Percentiles rank a stretch among this genome's conserved stretches.
phyloP scores from a whole-genome alignment of 1,140 invertebrate species.

The Tetranychus urticae region DNA sequence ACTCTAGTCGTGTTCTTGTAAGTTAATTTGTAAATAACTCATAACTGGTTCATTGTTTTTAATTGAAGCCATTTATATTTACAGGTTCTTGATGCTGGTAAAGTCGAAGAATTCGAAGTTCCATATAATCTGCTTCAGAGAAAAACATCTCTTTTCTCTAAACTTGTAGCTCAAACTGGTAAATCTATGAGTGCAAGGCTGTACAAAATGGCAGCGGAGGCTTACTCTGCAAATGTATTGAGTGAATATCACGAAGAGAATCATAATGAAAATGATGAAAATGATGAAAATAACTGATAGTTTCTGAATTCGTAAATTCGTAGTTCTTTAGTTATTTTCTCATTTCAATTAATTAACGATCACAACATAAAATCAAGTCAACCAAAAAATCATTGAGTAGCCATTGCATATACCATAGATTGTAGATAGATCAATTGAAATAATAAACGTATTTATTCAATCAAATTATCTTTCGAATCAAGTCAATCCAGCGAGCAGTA shows the following conservation, averaged over 20 bases:
- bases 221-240: not conserved
- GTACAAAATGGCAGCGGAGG: not conserved
- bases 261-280: no score
- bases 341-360: no score
- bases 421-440: no score
- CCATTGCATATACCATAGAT: no score
- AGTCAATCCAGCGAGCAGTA: no score
- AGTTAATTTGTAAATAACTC: not conserved
- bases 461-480: no score
- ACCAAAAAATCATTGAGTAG: no score
- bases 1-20: constrained; percentile 15
- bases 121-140: constrained; percentile 32
- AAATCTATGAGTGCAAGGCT: constrained; percentile 2
- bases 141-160: constrained; percentile 1
- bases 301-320: no score
- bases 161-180: constrained; percentile 10
- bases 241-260: not conserved
- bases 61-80: not conserved
- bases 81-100: constrained; percentile 13
- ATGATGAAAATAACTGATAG: no score
- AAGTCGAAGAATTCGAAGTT: constrained; percentile 34
- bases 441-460: no score
- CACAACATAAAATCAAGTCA: no score
- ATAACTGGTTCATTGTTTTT: not conserved
- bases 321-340: no score